Evolutionary conservation across 2,113 vertebrate species (phyloP), one percentile per base, ranked within the genome.

Genomic region (Pseudorectes ferrugineus): DNA sequence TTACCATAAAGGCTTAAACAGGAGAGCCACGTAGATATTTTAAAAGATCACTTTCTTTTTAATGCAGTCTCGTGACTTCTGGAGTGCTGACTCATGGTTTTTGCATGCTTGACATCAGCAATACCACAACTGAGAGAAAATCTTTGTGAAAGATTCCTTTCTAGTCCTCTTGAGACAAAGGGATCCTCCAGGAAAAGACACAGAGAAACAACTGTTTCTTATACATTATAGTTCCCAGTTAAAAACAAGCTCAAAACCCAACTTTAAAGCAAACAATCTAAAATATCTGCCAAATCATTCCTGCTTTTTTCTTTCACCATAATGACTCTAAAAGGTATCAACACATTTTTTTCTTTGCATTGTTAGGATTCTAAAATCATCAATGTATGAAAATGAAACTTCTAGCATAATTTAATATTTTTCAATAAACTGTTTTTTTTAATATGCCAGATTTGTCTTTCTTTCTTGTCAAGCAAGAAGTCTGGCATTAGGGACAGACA

Each of bases 121-220:
- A 96, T 96, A 96, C 96, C 96, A 97, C 95, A 97, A 97, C 96
- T 96, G 92, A 97, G 94, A 93, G 94, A 96, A 96, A 95, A 93
- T 97, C 92, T 95, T 96, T 94, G 93, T 93, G 82, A 95, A 94
- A 95, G 87, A 91, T 96, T 94, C 95, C 67, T 93, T 79, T 93
- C 92, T 73, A 89, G 85, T 88, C 35, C 92, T 92, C 93, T 95
- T 74, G 93, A 94, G 94, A 96, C 94, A 97, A 96, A 96, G 40
- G 82, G 88, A 94, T 96, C 75, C 93, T 94, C 94, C 95, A 94
- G 92, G 81, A 96, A 93, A 95, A 85, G 67, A 92, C 67, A 26
- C 49, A 91, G 78, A 87, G 83, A 90, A 96, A 83, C 82, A 95
- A 93, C 90, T 94, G 90, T 93, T 97, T 97, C 88, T 92, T 83